A percentile compares a stretch with the other conserved stretches of the same genome.
These are phyloP conservation scores for Octodon degus DNA, from an alignment of 2,113 vertebrate species.

Conservation along the genomic window DNA sequence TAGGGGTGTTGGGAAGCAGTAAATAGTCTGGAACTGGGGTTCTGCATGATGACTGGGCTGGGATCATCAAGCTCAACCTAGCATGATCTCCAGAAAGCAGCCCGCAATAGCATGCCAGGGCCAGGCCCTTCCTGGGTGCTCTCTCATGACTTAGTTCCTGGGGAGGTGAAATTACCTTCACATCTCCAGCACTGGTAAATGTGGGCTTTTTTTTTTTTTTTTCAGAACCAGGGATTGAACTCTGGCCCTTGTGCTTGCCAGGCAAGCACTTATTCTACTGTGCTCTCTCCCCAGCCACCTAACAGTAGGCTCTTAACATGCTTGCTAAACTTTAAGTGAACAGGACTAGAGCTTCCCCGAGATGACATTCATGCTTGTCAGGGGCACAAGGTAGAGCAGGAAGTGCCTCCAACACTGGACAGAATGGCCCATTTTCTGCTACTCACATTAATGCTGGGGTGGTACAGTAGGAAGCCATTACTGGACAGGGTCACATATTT, in stretches of 20 bases:
- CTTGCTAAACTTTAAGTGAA: background rate
- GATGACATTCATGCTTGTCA: background rate
- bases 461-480: constrained; percentile 94
- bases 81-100: background rate
- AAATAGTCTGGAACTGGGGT: background rate
- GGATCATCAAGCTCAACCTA: background rate
- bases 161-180: background rate
- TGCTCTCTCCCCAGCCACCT: too few relatives aligned
- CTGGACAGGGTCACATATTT: constrained; percentile 96
- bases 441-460: constrained; percentile 96
- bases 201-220: too few relatives aligned
- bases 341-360: background rate
- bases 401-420: background rate
- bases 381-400: background rate
- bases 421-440: background rate
- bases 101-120: background rate
- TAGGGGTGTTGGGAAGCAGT: background rate
- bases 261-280: too few relatives aligned
- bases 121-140: background rate
- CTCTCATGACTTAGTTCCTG: background rate
- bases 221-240: too few relatives aligned
- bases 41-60: background rate
- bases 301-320: background rate
- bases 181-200: background rate
- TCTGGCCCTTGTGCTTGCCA: too few relatives aligned